These are phyloP conservation scores for Pachyuromys duprasi DNA, from an alignment of 2,797 vertebrate genomes.

Conservation along the genomic window DNA sequence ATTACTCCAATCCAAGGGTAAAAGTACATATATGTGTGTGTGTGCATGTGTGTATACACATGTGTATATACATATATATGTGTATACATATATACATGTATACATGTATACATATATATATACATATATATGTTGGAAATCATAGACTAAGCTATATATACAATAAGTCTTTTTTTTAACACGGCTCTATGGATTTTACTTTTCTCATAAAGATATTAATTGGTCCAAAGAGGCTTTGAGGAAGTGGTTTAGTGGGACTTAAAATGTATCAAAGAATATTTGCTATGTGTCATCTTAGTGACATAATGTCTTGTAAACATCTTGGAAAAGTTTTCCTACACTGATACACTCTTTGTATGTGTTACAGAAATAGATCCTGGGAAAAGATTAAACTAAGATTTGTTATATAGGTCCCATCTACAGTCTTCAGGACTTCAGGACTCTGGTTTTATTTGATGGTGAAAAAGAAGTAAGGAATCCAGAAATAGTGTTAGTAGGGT, in stretches of 20 bases:
- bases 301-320: not conserved
- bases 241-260: slow-evolving; percentile 60
- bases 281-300: slow-evolving; percentile 47
- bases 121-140: slow-evolving; percentile 52
- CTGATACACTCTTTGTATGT: slow-evolving; percentile 23
- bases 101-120: not conserved
- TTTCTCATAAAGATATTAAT: slow-evolving; percentile 74
- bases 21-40: not conserved
- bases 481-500: not conserved
- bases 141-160: slow-evolving; percentile 61
- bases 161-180: slow-evolving; percentile 47
- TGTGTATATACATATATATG: not conserved
- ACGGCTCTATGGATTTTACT: slow-evolving; percentile 64
- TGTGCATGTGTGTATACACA: not conserved
- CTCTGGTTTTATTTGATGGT: not conserved
- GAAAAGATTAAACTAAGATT: slow-evolving; percentile 37
- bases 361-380: not conserved
- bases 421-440: not conserved
- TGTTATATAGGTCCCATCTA: not conserved
- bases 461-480: not conserved
- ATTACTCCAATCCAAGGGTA: slow-evolving; percentile 6
- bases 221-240: slow-evolving; percentile 42
- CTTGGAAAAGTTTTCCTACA: slow-evolving; percentile 45
- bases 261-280: slow-evolving; percentile 69
- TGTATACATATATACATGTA: not conserved